A percentile compares a stretch with the other conserved stretches of the same genome.
Conservation (phyloP, 2,113 vertebrate genomes). For the Echinops telfairi region DNA sequence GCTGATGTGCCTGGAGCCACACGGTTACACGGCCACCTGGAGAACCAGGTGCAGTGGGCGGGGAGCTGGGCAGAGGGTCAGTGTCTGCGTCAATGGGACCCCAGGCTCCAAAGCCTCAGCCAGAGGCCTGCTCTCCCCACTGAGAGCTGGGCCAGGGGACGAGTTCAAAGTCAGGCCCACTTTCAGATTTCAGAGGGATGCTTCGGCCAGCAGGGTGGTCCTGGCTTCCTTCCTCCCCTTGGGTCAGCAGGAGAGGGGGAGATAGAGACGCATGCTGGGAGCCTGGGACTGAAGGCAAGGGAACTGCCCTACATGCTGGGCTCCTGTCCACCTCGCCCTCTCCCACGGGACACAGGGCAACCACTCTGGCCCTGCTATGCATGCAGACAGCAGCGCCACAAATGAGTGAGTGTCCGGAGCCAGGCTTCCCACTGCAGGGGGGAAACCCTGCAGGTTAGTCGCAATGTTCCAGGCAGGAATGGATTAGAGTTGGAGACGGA, state of each 20-base stretch:
- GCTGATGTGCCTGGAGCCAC: not conserved
- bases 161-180: not conserved
- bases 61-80: no score
- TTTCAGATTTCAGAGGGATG: not conserved
- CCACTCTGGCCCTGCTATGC: accelerated
- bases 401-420: accelerated
- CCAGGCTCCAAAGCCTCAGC: accelerated
- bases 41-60: not conserved
- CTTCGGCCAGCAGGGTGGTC: not conserved
- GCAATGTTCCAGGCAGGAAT: accelerated
- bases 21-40: not conserved
- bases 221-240: not conserved
- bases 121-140: accelerated
- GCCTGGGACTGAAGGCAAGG: accelerated
- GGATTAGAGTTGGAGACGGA: not conserved
- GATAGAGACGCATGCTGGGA: not conserved
- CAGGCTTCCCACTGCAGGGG: accelerated
- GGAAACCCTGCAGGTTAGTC: accelerated
- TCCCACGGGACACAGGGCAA: accelerated
- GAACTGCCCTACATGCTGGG: accelerated
- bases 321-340: accelerated
- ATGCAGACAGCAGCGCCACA: no score
- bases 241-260: accelerated
- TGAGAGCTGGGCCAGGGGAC: accelerated
- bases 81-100: not conserved